Conservation (phyloP, 2,113 vertebrate species). For the Alaudala cheleensis region DNA sequence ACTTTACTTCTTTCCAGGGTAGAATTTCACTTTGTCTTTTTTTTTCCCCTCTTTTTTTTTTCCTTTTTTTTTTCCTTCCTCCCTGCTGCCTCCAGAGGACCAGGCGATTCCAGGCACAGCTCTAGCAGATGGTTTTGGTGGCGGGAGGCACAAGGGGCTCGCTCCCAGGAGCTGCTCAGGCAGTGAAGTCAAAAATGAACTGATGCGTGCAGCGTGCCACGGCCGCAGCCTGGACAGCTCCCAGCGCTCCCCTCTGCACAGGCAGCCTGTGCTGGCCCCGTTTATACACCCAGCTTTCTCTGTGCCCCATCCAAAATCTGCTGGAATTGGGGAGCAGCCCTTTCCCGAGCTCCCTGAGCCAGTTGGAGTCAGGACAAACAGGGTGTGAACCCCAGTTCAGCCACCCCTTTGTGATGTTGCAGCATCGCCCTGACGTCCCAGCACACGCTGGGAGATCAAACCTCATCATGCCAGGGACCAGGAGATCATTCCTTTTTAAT, state of each 20-base stretch:
- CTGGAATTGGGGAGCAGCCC: not conserved
- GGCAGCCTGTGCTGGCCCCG: not conserved
- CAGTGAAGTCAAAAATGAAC: not conserved
- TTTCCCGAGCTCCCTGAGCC: not conserved
- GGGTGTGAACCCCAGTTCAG: rapidly evolving
- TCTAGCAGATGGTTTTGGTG: constrained; percentile 62
- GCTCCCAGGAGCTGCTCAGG: constrained; percentile 8
- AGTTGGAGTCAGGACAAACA: not conserved
- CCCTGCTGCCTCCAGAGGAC: constrained; percentile 69
- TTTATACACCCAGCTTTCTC: not conserved
- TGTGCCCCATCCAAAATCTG: not conserved
- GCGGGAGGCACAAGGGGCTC: not conserved
- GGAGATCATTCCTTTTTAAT: not conserved
- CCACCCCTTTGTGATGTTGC: rapidly evolving
- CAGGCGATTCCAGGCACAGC: constrained; percentile 12
- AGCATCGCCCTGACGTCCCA: not conserved
- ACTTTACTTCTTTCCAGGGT: not conserved
- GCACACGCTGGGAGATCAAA: rapidly evolving
- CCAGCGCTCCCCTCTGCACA: not conserved
- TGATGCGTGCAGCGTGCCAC: not conserved
- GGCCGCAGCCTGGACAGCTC: not conserved
- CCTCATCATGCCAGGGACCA: not conserved
- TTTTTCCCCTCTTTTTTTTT: not conserved
- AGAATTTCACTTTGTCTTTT: constrained; percentile 26
- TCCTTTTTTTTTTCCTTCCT: rapidly evolving